Evolutionary conservation across 2,113 vertebrate genomes (phyloP), one percentile per base, ranked within the genome.

Genomic region (Leucopsar rothschildi): DNA sequence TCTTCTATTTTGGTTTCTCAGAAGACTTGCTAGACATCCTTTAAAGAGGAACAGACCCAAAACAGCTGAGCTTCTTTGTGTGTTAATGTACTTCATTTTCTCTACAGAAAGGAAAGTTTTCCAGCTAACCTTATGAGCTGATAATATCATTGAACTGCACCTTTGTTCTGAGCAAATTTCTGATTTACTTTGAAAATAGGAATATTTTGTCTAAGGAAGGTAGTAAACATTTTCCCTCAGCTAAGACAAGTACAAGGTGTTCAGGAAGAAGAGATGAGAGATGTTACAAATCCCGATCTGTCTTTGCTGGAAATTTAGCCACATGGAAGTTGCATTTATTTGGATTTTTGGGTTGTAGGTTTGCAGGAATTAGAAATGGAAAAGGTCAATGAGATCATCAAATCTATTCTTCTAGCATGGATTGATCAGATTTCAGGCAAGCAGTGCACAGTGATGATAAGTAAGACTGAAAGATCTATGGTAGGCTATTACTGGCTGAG

Each of bases 11-110:
- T 86, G 92, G 98, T 90, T 99, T 98, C 68, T 98, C 98, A 27
- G 86, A 97, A 76, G 98, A 98, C 77, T 95, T 99, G 82, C 96
- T 99, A 92, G 98, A 98, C 88, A 98, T 98, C 55, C 97, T 98
- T 64, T 98, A 98, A 47, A 98, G 98, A 94, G 97, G 98, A 96
- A 85, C 92, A 75, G 97, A 98, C 45, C 98, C 98, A 17, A 97
- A 95, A 87, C 94, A 98, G 97, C 98, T 99, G 97, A 94, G n/a
- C 24, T 28, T 94, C 60, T 79, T 86, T 75, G 44, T 33, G 12
- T 47, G 15, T 6, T 59, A 40, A 44, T 56, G 15, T 44, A 15
- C 18, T 73, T 70, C 1, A 31, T 83, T 84, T 86, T 87, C 37
- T 68, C 61, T 49, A 20, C 35, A 87, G 75, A 88, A 93, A 79